Conservation (phyloP, 2,888 invertebrate genomes). For the Dasypolia templi region DNA sequence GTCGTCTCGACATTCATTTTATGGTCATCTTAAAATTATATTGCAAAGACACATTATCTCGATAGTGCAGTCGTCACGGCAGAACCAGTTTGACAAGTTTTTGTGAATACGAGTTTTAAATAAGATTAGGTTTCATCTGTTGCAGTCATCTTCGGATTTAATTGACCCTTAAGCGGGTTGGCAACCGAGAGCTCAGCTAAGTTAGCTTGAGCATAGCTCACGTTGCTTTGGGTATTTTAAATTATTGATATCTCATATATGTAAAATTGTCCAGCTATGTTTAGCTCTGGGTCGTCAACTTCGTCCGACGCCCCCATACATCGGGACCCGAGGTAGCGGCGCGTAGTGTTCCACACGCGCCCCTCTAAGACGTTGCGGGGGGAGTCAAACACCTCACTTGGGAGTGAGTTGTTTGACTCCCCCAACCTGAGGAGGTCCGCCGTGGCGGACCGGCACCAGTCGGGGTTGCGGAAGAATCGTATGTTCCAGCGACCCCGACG, state of each 20-base stretch:
- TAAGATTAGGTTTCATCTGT: conserved; percentile 9
- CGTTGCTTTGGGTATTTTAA: not conserved
- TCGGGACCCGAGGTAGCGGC: too few species aligned
- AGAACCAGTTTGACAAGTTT: conserved; percentile 37
- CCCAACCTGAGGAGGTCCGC: too few species aligned
- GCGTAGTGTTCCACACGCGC: too few species aligned
- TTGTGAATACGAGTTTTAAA: conserved; percentile 20
- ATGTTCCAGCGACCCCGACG: too few species aligned
- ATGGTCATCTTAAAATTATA: conserved; percentile 52
- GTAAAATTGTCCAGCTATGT: not conserved
- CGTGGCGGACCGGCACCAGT: too few species aligned
- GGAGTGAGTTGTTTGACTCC: too few species aligned
- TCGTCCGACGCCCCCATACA: too few species aligned
- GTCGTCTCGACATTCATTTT: conserved; percentile 31
- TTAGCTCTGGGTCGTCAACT: conserved; percentile 24
- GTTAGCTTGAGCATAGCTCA: not conserved
- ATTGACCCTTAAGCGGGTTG: not conserved
- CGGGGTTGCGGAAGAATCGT: too few species aligned
- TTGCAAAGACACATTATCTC: conserved; percentile 19
- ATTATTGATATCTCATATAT: not conserved
- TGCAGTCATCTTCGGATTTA: not conserved
- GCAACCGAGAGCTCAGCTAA: not conserved
- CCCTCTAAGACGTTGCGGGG: too few species aligned
- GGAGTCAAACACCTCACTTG: too few species aligned
- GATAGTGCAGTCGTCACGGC: conserved; percentile 35